These are phyloP conservation scores for Drosophila pseudoananassae DNA, from an alignment of 1,140 invertebrate genomes.

Conservation along the genomic window DNA sequence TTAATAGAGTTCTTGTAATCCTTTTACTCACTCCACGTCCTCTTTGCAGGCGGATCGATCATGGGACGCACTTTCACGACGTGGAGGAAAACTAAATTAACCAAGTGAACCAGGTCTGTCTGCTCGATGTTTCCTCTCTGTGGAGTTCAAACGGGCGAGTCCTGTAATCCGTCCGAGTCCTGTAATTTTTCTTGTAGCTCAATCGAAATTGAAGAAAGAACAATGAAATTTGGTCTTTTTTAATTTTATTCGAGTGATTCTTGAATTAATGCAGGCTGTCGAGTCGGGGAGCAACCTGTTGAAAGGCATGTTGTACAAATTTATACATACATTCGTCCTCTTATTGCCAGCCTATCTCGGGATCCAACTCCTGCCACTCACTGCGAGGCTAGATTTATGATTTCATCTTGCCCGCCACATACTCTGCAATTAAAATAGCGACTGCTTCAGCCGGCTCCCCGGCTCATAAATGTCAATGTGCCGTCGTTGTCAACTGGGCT, in stretches of 20 bases:
- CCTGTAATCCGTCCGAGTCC: background rate
- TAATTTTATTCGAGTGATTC: background rate
- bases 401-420: constrained; percentile 32
- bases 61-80: background rate
- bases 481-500: constrained; percentile 40
- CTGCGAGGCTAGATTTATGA: constrained; percentile 40
- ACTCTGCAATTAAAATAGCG: constrained; percentile 63
- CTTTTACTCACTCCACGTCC: background rate
- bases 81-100: background rate
- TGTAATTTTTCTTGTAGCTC: background rate
- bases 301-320: constrained; percentile 50
- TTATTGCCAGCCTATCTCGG: constrained; percentile 13
- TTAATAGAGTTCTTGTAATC: background rate
- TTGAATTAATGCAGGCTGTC: too few relatives aligned
- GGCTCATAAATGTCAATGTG: constrained; percentile 64
- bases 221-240: background rate
- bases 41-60: background rate
- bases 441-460: constrained; percentile 16
- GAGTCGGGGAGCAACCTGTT: constrained; percentile 35
- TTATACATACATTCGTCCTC: constrained; percentile 38
- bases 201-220: constrained; percentile 13
- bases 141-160: background rate
- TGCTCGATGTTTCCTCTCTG: background rate
- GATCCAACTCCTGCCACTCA: constrained; percentile 16
- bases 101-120: background rate